Evolutionary conservation across 2,797 vertebrate genomes (phyloP).

Genomic region (Macropodus opercularis): DNA sequence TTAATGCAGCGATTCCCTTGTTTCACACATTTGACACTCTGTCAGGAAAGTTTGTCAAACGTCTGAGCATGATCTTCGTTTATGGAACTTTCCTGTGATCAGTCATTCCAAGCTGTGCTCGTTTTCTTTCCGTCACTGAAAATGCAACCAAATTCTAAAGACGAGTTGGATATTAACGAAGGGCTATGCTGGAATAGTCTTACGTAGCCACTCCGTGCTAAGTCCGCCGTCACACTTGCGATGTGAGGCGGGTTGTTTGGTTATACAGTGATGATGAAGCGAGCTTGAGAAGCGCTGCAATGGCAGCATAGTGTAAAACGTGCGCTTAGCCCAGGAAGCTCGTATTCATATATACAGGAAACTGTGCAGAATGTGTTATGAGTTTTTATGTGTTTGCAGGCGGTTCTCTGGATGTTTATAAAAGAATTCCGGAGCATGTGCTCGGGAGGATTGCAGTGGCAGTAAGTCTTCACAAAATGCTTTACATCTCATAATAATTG

Average conservation of each 20-base stretch:
- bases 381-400: constrained; percentile 74
- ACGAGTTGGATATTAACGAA: neutral
- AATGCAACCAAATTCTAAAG: neutral
- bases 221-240: too few relatives aligned
- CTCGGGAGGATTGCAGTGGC: constrained; percentile 95
- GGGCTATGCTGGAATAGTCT: too few relatives aligned
- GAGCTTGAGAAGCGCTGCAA: too few relatives aligned
- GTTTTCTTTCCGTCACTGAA: constrained; percentile 6
- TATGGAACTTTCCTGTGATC: constrained; percentile 43
- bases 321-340: too few relatives aligned
- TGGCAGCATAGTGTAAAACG: too few relatives aligned
- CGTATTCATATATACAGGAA: too few relatives aligned
- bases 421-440: constrained; percentile 94
- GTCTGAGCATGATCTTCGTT: constrained; percentile 38
- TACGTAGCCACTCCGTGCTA: too few relatives aligned
- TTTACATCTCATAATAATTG: neutral
- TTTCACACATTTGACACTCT: constrained; percentile 67
- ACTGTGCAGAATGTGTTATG: neutral
- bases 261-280: too few relatives aligned
- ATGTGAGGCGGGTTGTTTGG: too few relatives aligned
- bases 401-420: constrained; percentile 96
- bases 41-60: constrained; percentile 53
- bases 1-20: constrained; percentile 69
- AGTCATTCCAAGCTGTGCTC: neutral
- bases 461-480: constrained; percentile 82